Evolutionary conservation across 2,888 invertebrate species (phyloP).

Genomic region (Pristionchus fissidentatus): DNA sequence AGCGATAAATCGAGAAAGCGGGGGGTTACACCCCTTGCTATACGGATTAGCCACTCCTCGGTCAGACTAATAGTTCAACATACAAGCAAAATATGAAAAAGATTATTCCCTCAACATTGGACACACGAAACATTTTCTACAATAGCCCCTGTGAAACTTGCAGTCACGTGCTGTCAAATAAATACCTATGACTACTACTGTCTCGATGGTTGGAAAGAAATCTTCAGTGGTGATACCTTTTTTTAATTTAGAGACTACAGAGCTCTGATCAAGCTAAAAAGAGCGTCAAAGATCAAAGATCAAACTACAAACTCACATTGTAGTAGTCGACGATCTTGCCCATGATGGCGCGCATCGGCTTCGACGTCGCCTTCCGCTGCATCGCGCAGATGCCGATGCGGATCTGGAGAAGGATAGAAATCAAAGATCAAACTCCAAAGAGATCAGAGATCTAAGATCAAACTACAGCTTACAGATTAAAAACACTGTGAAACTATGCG

Average conservation of each 20-base stretch:
- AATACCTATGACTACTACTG: too few species aligned
- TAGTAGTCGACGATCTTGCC: constrained; percentile 91
- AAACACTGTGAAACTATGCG: not conserved
- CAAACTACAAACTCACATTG: constrained; percentile 61
- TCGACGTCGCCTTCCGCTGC: constrained; percentile 96
- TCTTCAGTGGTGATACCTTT: too few species aligned
- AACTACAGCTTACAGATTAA: not conserved
- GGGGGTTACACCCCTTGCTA: too few species aligned
- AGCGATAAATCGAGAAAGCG: too few species aligned
- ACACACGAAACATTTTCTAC: too few species aligned
- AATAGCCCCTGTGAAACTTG: too few species aligned
- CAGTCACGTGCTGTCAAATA: too few species aligned
- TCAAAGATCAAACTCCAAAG: not conserved
- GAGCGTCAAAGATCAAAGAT: not conserved
- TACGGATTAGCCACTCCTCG: too few species aligned
- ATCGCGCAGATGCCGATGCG: constrained; percentile 99
- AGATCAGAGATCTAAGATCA: not conserved
- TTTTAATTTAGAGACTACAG: constrained; percentile 33
- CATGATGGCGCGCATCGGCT: constrained; percentile 99
- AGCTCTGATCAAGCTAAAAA: constrained; percentile 10
- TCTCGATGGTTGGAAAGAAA: too few species aligned
- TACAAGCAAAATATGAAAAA: too few species aligned
- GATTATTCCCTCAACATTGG: too few species aligned
- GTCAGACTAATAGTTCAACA: too few species aligned
- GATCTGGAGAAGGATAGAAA: constrained; percentile 80